These are phyloP conservation scores for Adrianichthys oophorus DNA, from an alignment of 2,797 vertebrate species.

Conservation along the genomic window DNA sequence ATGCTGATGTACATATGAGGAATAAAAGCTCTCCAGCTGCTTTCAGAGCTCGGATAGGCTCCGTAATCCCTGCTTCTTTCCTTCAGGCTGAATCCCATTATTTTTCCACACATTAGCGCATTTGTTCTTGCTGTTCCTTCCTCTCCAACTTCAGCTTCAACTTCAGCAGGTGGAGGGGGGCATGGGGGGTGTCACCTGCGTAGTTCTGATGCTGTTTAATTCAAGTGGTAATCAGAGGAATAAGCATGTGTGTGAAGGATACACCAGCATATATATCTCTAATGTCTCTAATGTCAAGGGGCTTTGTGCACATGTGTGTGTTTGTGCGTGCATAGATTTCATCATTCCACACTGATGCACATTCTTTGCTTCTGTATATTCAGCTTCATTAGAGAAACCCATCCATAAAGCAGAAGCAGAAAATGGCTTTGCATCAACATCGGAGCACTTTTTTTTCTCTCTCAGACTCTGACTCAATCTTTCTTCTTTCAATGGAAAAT, in stretches of 20 bases:
- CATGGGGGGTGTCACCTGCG: constrained; percentile 56
- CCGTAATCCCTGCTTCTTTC: constrained; percentile 54
- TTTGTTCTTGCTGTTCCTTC: constrained; percentile 35
- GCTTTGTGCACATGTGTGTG: neutral
- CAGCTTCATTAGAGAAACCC: constrained; percentile 23
- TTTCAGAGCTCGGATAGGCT: constrained; percentile 54
- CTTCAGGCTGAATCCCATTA: constrained; percentile 51
- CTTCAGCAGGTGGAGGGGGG: constrained; percentile 28
- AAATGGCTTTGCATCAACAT: constrained; percentile 28
- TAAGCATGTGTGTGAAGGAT: constrained; percentile 36
- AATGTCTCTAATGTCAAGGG: too few relatives aligned
- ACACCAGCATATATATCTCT: constrained; percentile 7
- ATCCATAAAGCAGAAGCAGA: constrained; percentile 18
- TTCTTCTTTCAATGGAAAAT: constrained; percentile 1
- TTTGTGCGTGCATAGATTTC: neutral
- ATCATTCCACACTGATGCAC: constrained; percentile 15
- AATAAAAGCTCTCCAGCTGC: constrained; percentile 60
- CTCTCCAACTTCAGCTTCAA: constrained; percentile 34
- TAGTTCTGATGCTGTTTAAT: constrained; percentile 40
- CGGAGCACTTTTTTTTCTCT: constrained; percentile 2
- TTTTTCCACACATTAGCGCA: constrained; percentile 62
- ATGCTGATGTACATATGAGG: constrained; percentile 39
- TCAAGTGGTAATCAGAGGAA: constrained; percentile 59
- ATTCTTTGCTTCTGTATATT: constrained; percentile 23
- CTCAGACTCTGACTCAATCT: neutral